Evolutionary conservation across 2,113 vertebrate genomes (phyloP), one percentile per base, ranked within the genome.

Genomic region (Suricata suricatta): DNA sequence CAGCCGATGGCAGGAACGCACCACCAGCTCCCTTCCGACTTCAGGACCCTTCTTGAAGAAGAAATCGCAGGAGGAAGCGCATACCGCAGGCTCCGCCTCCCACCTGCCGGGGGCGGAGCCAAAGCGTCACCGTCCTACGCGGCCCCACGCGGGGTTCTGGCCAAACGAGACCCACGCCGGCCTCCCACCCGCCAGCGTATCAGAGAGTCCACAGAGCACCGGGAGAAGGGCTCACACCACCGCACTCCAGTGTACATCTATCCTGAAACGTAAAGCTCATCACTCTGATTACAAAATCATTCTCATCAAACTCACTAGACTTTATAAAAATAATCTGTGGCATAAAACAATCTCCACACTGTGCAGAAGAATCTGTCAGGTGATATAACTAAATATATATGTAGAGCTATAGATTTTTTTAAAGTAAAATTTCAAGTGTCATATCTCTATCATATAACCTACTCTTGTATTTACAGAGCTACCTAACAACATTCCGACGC

Each of bases 281-380:
- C 19, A 80, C 86, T 96, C 89, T 41, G 90, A 76, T 69, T 92
- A 97, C 95, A 95, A 96, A 96, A 88, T 54, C 97, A 97, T 77
- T 85, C 94, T 80, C 88, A 89, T 25, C 89, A 89, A 25, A 97
- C 87, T 96, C 96, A 82, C 93, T 94, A 90, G 79, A 93, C 96
- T 97, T 98, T 99, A 99, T 98, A 99, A 99, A 99, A 99, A 99
- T 99, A 99, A 99, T 99, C 98, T 99, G 98, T 98, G 98, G 98
- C 98, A 98, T 97, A 98, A 99, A 99, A 98, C 97, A 98, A 98
- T 98, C 98, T 97, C 98, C 97, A 98, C 98, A 97, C 97, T 88
- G 97, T 97, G 98, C 98, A 98, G 97, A 98, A 98, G 95, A 97
- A 94, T 98, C 98, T 98, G 98, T 97, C 96, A 95, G 96, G 94